Conservation (phyloP, 2,797 vertebrate genomes). For the Danio albolineatus region DNA sequence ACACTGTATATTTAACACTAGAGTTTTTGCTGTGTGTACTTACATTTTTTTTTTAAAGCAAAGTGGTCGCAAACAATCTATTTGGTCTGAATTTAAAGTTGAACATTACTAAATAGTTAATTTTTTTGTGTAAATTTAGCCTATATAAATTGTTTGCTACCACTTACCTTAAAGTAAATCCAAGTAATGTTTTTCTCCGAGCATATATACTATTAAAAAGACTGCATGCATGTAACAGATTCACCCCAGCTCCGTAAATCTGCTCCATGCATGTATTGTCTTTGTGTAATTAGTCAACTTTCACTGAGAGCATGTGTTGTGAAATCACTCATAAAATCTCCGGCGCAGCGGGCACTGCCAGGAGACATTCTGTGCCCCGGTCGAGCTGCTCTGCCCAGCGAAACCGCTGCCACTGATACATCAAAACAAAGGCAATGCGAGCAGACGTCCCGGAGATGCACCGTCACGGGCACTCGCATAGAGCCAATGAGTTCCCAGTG, state of each 20-base stretch:
- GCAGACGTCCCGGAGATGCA: constrained; percentile 30
- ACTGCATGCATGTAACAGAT: neutral
- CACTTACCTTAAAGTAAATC: too few relatives aligned
- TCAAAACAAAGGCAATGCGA: constrained; percentile 54
- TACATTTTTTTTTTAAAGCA: too few relatives aligned
- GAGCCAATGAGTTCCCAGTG: constrained; percentile 30
- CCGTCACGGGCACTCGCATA: constrained; percentile 24
- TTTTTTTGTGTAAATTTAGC: too few relatives aligned
- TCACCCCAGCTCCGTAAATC: neutral
- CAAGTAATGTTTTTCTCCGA: too few relatives aligned
- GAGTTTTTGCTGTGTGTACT: too few relatives aligned
- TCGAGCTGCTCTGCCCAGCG: neutral
- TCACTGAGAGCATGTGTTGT: constrained; percentile 44
- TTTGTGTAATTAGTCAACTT: constrained; percentile 41
- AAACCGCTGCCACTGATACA: constrained; percentile 50
- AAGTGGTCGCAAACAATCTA: too few relatives aligned
- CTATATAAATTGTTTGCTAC: too few relatives aligned
- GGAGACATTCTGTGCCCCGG: constrained; percentile 37
- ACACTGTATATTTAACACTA: too few relatives aligned
- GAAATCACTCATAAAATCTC: constrained; percentile 51
- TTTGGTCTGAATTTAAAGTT: too few relatives aligned
- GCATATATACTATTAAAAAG: too few relatives aligned
- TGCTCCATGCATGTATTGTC: too few relatives aligned
- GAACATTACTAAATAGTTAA: too few relatives aligned
- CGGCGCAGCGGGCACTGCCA: constrained; percentile 37